phyloP scores from a whole-genome alignment of 2,113 vertebrate species.

The Brachyistius frenatus region DNA sequence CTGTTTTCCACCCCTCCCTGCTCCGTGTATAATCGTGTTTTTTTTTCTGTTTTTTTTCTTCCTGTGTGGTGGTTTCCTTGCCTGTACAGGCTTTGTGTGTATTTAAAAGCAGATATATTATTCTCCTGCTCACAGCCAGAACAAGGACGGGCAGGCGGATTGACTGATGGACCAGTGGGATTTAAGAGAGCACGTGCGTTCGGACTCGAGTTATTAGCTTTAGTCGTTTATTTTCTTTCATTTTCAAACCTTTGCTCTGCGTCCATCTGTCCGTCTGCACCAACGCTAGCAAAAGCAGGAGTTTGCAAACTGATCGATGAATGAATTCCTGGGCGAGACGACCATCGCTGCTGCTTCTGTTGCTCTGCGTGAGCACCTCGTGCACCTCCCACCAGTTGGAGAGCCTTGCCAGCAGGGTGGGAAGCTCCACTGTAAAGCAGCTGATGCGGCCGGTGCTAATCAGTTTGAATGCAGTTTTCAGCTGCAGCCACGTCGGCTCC shows the following conservation, averaged over 20 bases:
- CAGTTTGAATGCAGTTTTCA: constrained; percentile 30
- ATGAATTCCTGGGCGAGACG: constrained; percentile 56
- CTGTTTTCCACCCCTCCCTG: constrained; percentile 74
- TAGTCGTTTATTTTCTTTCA: constrained; percentile 63
- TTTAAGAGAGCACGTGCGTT: constrained; percentile 60
- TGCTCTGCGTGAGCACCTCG: constrained; percentile 34
- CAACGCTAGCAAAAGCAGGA: constrained; percentile 47
- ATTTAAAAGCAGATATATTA: constrained; percentile 93
- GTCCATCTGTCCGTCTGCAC: constrained; percentile 57
- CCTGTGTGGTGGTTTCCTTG: constrained; percentile 88
- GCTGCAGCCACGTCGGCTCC: constrained; percentile 38
- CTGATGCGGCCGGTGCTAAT: constrained; percentile 38
- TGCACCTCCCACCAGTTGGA: constrained; percentile 36
- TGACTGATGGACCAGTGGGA: constrained; percentile 77
- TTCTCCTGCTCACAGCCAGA: constrained; percentile 92
- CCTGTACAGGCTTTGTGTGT: constrained; percentile 95
- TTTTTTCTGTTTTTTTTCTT: constrained; percentile 72
- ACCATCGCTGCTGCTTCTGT: constrained; percentile 50
- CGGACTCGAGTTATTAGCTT: constrained; percentile 41
- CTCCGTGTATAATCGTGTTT: constrained; percentile 89
- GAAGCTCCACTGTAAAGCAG: constrained; percentile 23
- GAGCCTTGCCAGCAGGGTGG: constrained; percentile 55
- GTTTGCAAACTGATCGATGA: constrained; percentile 62
- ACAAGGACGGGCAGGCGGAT: constrained; percentile 87
- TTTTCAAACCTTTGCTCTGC: constrained; percentile 29